A percentile compares a stretch with the other conserved stretches of the same genome.
These are phyloP conservation scores for Apoda limacodes DNA, from an alignment of 2,888 invertebrate genomes.

Conservation along the genomic window DNA sequence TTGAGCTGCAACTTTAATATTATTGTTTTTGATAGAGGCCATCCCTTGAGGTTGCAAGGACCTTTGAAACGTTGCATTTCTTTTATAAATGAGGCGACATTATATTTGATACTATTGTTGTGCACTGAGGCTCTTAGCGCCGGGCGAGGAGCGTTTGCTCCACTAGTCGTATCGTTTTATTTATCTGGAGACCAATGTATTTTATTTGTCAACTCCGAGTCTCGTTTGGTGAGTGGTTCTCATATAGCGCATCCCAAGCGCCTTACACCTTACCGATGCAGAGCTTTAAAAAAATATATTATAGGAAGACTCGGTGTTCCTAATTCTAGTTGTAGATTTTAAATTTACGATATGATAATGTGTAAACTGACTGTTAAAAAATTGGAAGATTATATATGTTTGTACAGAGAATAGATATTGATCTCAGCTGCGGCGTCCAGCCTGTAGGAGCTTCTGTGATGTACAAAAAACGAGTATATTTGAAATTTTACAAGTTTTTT, in stretches of 20 bases:
- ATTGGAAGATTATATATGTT: slow-evolving; percentile 61
- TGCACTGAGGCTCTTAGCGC: slow-evolving; percentile 29
- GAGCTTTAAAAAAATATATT: slow-evolving; percentile 48
- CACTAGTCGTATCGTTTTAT: slow-evolving; percentile 58
- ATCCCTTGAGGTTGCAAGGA: slow-evolving; percentile 21
- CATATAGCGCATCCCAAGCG: slow-evolving; percentile 17
- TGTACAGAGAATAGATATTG: slow-evolving; percentile 60
- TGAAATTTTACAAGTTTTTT: slow-evolving; percentile 69
- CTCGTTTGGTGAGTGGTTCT: slow-evolving; percentile 28
- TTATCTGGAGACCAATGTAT: slow-evolving; percentile 63
- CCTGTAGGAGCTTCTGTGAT: slow-evolving; percentile 60
- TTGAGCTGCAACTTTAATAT: slow-evolving; percentile 2
- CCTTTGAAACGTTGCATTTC: slow-evolving; percentile 37
- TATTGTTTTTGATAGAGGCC: slow-evolving; percentile 4
- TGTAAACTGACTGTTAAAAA: slow-evolving; percentile 47
- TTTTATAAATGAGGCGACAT: slow-evolving; percentile 44
- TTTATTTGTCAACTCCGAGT: slow-evolving; percentile 43
- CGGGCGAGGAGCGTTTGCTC: slow-evolving; percentile 32
- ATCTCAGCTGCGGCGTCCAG: slow-evolving; percentile 59
- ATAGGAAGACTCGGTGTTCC: slow-evolving; percentile 29
- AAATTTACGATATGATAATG: slow-evolving; percentile 52
- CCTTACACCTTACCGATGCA: slow-evolving; percentile 29
- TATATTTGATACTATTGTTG: slow-evolving; percentile 35
- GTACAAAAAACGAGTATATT: slow-evolving; percentile 66
- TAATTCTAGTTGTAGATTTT: slow-evolving; percentile 58